phyloP scores from a whole-genome alignment of 1,140 invertebrate species.

The Anthonomus grandis region DNA sequence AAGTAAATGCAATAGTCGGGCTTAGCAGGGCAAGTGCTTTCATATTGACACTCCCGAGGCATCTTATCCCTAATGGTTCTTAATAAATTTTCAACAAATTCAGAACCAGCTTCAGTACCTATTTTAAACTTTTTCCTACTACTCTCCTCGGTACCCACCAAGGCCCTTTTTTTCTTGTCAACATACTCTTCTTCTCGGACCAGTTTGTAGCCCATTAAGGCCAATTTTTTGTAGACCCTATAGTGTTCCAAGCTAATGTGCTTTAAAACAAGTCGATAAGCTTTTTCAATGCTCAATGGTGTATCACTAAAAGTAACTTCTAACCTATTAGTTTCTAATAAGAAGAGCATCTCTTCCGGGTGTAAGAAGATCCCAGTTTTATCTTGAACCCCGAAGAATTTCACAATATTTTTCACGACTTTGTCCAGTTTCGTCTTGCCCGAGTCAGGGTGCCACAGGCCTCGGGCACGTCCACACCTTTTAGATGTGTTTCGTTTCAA shows the following conservation, averaged over 20 bases:
- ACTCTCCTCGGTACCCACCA: not conserved
- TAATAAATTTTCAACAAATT: constrained; percentile 21
- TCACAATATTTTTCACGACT: constrained; percentile 27
- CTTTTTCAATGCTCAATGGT: constrained; percentile 41
- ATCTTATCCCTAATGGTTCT: constrained; percentile 12
- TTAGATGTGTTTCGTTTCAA: constrained; percentile 2
- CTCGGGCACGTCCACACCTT: constrained; percentile 31
- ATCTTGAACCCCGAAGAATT: constrained; percentile 37
- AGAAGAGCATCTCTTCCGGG: constrained; percentile 45
- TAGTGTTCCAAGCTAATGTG: constrained; percentile 33
- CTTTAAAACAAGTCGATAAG: constrained; percentile 36
- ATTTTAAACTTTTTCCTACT: not conserved
- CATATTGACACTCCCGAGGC: constrained; percentile 12
- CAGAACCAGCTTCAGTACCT: no score
- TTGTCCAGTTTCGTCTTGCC: constrained; percentile 32
- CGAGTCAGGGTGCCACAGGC: constrained; percentile 29
- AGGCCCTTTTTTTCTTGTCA: not conserved
- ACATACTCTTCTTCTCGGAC: constrained; percentile 21
- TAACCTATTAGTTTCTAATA: constrained; percentile 44
- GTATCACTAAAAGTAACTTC: constrained; percentile 37
- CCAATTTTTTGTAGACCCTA: constrained; percentile 40
- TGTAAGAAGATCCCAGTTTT: constrained; percentile 35
- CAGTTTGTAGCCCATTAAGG: constrained; percentile 34
- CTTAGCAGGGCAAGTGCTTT: not conserved
- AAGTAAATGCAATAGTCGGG: constrained; percentile 33